Base-by-base conservation (phyloP, 2,888 invertebrate genomes). In the Caenorhabditis virilis region DNA sequence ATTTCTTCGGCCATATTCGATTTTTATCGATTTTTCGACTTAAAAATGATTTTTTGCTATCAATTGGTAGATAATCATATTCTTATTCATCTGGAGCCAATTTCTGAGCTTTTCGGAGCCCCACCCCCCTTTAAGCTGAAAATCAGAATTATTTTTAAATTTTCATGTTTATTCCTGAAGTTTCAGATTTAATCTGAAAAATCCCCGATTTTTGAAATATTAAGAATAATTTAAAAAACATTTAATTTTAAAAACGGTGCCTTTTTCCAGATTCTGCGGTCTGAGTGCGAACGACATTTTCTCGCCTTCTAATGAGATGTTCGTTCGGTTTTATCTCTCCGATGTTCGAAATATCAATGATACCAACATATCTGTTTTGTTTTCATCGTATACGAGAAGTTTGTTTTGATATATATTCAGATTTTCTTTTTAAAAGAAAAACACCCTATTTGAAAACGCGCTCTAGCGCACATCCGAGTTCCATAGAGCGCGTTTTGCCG, bases 181-280 rank as follows among this genome's bases (percentile, higher is more conserved):
- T 30, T 30, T 30, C 7, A 30, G 30, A 9, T 30, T 30, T 9
- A 30, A 30, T 30, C 30, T 11, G 20, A 16, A 39, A 22, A 23
- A 22, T 5, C 9, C 5, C 13, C 15, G 42, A 6, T 39, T 39
- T 39, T 9, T 39, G 38, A 38, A 18, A 38, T 4, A 7, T 38
- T n/a, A 4, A n/a, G 5, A 38, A 13, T n/a, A n/a, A n/a, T n/a
- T n/a, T n/a, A n/a, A n/a, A n/a, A n/a, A n/a, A n/a, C n/a, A n/a
- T n/a, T n/a, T n/a, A n/a, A n/a, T n/a, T n/a, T n/a, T n/a, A 30
- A 30, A 6, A 30, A 30, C 30, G 13, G 13, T 6, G 13, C 13
- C 13, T 15, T 36, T 23, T 22, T 67, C n/a, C 56, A 75, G 75
- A 49, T 74, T 73, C 39, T 77, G 77, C 36, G 77, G 76, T 33